Percentiles rank a stretch among this genome's conserved stretches.
These are phyloP conservation scores for Salarias fasciatus DNA, from an alignment of 2,797 vertebrate species.

Conservation along the genomic window DNA sequence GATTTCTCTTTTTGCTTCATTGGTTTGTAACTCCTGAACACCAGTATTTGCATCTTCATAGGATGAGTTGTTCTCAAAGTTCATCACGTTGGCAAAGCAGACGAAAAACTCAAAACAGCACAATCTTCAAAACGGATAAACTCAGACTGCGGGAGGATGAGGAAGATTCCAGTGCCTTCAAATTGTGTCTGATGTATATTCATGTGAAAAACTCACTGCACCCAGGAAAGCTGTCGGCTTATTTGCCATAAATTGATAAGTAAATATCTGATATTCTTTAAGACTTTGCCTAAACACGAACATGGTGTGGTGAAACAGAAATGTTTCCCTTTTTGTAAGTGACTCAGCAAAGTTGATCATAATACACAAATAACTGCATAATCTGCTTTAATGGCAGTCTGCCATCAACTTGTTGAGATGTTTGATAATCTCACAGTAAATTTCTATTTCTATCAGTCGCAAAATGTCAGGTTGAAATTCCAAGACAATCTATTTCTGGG, in stretches of 20 bases:
- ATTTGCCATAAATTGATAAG: background rate
- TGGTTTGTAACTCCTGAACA: background rate
- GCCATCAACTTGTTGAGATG: too few species aligned
- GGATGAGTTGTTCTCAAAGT: background rate
- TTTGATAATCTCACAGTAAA: too few species aligned
- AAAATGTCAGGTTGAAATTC: too few species aligned
- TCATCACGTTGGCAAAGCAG: background rate
- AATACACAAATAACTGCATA: too few species aligned
- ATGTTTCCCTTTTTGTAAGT: too few species aligned
- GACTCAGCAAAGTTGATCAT: too few species aligned
- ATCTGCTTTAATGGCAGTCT: too few species aligned
- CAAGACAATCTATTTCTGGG: too few species aligned
- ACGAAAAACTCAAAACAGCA: background rate
- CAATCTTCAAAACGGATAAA: constrained; percentile 5
- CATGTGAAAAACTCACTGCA: background rate
- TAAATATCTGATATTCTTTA: background rate
- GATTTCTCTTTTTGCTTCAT: background rate
- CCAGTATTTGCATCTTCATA: constrained; percentile 9
- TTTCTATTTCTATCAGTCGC: too few species aligned
- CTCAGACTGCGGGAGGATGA: background rate
- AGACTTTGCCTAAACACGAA: background rate
- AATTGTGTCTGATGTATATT: background rate
- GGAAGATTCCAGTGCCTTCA: background rate
- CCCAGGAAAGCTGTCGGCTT: background rate
- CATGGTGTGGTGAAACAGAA: background rate